These are phyloP conservation scores for Matsumurasca onukii DNA, from an alignment of 1,140 invertebrate genomes.

Conservation along the genomic window DNA sequence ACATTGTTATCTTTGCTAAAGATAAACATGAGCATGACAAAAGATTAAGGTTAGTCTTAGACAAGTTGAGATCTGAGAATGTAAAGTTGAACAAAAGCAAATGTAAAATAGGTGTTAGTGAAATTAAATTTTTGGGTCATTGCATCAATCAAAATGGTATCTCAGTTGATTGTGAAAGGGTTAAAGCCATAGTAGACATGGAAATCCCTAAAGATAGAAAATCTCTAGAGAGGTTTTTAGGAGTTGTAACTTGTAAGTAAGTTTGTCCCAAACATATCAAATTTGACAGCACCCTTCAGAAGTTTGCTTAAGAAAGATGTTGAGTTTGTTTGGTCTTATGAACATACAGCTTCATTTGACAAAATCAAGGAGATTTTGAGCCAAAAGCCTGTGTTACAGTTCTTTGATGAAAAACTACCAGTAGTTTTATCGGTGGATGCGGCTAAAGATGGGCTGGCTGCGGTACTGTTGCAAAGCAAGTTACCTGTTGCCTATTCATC, in stretches of 20 bases:
- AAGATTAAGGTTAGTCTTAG: constrained; percentile 4
- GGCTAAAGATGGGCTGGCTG: constrained; percentile 14
- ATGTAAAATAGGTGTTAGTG: constrained; percentile 16
- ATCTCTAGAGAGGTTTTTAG: not conserved
- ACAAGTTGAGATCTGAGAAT: constrained; percentile 7
- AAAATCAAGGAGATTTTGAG: not conserved
- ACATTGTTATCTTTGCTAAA: not conserved
- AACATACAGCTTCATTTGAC: no score
- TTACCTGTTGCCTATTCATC: constrained; percentile 9
- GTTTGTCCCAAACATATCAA: constrained; percentile 12
- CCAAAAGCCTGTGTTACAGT: constrained; percentile 1
- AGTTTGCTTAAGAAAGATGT: not conserved
- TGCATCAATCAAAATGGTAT: constrained; percentile 2
- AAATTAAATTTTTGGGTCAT: not conserved
- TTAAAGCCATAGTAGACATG: constrained; percentile 12
- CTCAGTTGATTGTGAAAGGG: constrained; percentile 1
- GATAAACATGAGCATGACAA: constrained; percentile 11
- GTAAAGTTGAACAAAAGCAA: not conserved
- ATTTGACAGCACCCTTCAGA: not conserved
- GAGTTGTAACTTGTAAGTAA: not conserved
- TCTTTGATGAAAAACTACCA: constrained; percentile 4
- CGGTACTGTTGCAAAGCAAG: not conserved
- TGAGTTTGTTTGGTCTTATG: constrained; percentile 15
- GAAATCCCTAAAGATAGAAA: not conserved
- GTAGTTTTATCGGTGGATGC: not conserved